Evolutionary conservation across 2,888 invertebrate genomes (phyloP).

Genomic region (Folsomia candida): DNA sequence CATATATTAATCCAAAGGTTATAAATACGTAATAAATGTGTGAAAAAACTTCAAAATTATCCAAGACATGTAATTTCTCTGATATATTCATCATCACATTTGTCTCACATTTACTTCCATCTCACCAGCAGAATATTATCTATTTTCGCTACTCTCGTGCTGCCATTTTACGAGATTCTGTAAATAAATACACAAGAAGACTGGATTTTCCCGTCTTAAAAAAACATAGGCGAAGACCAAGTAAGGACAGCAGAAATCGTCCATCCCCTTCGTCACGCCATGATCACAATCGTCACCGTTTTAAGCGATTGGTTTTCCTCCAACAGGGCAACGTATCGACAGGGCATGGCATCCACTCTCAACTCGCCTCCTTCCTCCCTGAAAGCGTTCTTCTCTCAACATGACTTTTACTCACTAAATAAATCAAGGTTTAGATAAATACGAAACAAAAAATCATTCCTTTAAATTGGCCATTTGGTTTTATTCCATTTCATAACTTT

Average conservation of each 20-base stretch:
- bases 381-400: neutral
- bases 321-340: neutral
- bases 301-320: neutral
- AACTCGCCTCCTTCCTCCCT: neutral
- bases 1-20: too few relatives aligned
- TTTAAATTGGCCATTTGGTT: slow-evolving; percentile 14
- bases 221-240: too few relatives aligned
- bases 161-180: too few relatives aligned
- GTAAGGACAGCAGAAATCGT: too few relatives aligned
- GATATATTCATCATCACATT: too few relatives aligned
- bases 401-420: neutral
- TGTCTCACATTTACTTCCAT: neutral
- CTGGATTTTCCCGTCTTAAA: too few relatives aligned
- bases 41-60: too few relatives aligned
- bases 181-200: too few relatives aligned
- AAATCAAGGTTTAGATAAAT: neutral
- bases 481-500: slow-evolving; percentile 13
- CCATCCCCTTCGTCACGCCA: neutral
- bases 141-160: neutral
- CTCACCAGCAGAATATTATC: neutral
- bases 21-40: too few relatives aligned
- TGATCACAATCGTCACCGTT: neutral
- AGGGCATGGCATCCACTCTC: neutral
- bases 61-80: too few relatives aligned
- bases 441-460: neutral